Evolutionary conservation across 2,113 vertebrate species (phyloP), one percentile per base, ranked within the genome.

Genomic region (Psilopogon haemacephalus): DNA sequence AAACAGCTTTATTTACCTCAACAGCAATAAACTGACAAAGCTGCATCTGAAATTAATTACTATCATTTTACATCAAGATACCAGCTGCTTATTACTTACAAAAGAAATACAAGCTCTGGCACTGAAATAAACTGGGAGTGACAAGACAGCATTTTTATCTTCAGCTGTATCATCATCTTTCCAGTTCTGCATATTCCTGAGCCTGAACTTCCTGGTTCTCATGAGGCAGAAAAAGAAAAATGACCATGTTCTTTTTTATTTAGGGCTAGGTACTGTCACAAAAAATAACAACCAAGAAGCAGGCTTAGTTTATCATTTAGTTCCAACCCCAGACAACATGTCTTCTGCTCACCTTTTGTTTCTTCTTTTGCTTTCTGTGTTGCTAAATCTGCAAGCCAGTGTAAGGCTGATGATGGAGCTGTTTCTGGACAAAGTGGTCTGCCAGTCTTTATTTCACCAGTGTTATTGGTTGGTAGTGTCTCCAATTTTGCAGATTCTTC

Each of bases 291-390:
- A 76, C 11, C 54, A 32, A 84, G 35, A 20, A 93, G 44, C 32
- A 84, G 1, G 0, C 28, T 50, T 26, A 3, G 60, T 60, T 65
- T 72, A 26, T 56, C 50, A 87, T 64, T 81, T 69, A 14, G 89
- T 40, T 58, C 48, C 37, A 44, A 20, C 9, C 56, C 23, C 23
- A 58, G 15, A 91, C 5, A 9, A 26, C 17, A 50, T 11, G n/a
- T 82, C 33, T 71, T 89, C n/a, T 75, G 37, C 95, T 97, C 55
- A 99, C 99, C 99, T 98, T 99, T 99, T 52, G 98, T 99, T 97
- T 99, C 99, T 95, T 99, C 99, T 98, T 99, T 99, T 59, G 98
- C 98, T 95, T 99, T 99, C 70, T 99, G 99, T 2, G 99, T 99
- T 93, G 99, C 99, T 96, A 99, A 97, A 96, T 99, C 99, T 44